A percentile compares a stretch with the other conserved stretches of the same genome.
These are phyloP conservation scores for Falco columbarius DNA, from an alignment of 2,797 vertebrate species.

Conservation along the genomic window DNA sequence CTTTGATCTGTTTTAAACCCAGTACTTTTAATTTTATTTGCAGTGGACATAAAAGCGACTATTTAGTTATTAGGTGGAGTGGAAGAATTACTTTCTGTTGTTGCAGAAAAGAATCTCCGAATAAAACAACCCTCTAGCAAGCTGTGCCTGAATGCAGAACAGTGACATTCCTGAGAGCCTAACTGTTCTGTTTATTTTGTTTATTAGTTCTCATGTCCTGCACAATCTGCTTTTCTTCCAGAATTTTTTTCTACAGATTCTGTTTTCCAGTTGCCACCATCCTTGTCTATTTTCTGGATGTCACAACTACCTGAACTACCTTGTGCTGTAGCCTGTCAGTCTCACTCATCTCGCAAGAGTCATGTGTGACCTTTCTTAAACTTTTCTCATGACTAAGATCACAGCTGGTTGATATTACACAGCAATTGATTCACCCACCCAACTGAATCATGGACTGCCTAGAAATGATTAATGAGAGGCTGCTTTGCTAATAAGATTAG, in stretches of 20 bases:
- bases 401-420: slow-evolving; percentile 24
- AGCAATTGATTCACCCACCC: not conserved
- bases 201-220: not conserved
- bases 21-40: not conserved
- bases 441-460: slow-evolving; percentile 34
- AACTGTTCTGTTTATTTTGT: not conserved
- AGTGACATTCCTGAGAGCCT: not conserved
- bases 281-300: not conserved
- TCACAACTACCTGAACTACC: not conserved
- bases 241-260: not conserved
- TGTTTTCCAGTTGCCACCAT: not conserved
- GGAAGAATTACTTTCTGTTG: not conserved
- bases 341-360: not conserved
- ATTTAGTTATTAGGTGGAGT: not conserved
- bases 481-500: slow-evolving; percentile 43
- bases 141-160: not conserved
- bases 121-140: not conserved
- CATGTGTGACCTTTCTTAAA: not conserved
- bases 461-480: slow-evolving; percentile 22
- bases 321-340: not conserved
- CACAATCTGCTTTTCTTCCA: not conserved
- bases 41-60: not conserved
- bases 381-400: slow-evolving; percentile 11
- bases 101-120: not conserved
- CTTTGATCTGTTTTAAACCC: not conserved